These are phyloP conservation scores for Hystrix cristata DNA, from an alignment of 2,113 vertebrate genomes.

Conservation along the genomic window DNA sequence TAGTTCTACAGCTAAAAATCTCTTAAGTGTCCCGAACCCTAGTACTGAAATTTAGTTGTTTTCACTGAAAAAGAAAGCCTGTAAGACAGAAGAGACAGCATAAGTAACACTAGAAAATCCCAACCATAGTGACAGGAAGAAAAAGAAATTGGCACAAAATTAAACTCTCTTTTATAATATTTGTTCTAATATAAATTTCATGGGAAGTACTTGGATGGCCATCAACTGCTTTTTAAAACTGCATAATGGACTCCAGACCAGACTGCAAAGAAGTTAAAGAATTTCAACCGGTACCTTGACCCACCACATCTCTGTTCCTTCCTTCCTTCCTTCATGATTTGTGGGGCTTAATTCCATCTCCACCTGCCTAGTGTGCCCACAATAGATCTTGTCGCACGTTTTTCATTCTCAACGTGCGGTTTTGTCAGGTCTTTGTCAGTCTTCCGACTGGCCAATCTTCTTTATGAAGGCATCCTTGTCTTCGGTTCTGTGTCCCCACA, in stretches of 20 bases:
- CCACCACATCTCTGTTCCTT: rapidly evolving
- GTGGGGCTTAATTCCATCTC: neutral
- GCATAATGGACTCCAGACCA: neutral
- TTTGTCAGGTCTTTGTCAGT: neutral
- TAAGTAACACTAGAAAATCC: neutral
- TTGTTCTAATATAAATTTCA: neutral
- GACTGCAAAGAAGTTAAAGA: neutral
- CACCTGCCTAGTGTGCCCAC: neutral
- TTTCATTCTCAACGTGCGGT: neutral
- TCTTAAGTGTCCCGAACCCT: neutral
- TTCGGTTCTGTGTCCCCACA: neutral
- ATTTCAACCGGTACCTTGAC: too few species aligned
- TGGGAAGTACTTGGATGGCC: neutral
- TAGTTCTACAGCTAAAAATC: constrained; percentile 17
- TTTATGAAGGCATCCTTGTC: neutral
- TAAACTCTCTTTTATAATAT: neutral
- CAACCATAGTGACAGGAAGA: neutral
- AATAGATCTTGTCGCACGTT: neutral
- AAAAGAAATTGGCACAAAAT: neutral
- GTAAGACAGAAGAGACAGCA: neutral
- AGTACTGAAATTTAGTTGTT: constrained; percentile 11
- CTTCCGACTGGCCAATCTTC: neutral
- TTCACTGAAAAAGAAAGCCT: neutral
- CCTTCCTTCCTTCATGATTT: neutral
- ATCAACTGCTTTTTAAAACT: neutral